A percentile compares a stretch with the other conserved stretches of the same genome.
Conservation (phyloP, 2,888 invertebrate genomes). For the Meta bourneti region DNA sequence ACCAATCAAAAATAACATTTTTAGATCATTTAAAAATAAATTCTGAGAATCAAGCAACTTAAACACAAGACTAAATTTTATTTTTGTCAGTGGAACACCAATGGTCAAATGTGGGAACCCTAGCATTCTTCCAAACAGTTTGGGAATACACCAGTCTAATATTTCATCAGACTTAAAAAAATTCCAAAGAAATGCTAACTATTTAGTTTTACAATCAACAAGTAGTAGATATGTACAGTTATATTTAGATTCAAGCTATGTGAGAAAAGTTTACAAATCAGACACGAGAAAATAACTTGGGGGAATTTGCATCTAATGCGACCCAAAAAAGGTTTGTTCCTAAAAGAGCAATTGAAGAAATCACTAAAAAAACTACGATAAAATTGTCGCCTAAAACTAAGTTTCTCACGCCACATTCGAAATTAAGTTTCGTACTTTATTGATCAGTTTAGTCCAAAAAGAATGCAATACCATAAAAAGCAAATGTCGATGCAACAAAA, state of each 20-base stretch:
- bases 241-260: constrained; percentile 34
- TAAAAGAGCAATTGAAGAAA: background rate
- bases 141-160: background rate
- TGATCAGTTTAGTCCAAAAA: background rate
- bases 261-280: background rate
- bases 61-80: background rate
- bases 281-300: background rate
- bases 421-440: background rate
- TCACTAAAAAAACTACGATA: too few species aligned
- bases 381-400: too few species aligned
- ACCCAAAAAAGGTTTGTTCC: background rate
- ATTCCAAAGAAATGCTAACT: background rate
- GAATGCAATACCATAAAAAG: background rate
- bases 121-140: background rate
- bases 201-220: background rate
- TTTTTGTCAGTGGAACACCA: background rate
- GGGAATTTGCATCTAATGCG: background rate
- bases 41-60: background rate
- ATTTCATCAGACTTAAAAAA: background rate
- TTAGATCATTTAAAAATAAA: background rate
- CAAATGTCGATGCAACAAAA: background rate
- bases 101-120: background rate
- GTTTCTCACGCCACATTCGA: background rate
- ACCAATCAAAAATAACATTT: background rate
- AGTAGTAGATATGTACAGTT: constrained; percentile 31